Evolutionary conservation across 1,140 invertebrate genomes (phyloP).

Genomic region (Hermetia illucens): DNA sequence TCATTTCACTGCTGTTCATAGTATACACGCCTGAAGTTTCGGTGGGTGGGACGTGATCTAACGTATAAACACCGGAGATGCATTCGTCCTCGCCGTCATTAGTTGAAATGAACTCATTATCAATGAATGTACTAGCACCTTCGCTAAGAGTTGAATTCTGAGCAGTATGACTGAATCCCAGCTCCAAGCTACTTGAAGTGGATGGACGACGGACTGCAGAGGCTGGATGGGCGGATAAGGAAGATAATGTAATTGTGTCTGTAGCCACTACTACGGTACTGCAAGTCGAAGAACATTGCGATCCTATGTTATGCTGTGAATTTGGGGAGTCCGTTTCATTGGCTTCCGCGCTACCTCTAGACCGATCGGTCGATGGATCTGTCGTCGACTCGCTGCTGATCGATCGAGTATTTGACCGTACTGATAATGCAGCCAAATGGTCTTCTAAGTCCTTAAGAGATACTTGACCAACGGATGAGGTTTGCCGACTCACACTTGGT

Average conservation of each 20-base stretch:
- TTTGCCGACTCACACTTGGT: slow-evolving; percentile 36
- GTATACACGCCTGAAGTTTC: slow-evolving; percentile 68
- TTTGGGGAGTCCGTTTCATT: slow-evolving; percentile 25
- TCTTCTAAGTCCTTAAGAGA: slow-evolving; percentile 31
- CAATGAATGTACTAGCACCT: slow-evolving; percentile 35
- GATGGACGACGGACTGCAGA: slow-evolving; percentile 41
- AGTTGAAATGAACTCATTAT: slow-evolving; percentile 34
- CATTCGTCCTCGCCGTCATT: slow-evolving; percentile 23
- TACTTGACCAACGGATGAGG: slow-evolving; percentile 33
- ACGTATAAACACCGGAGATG: slow-evolving; percentile 33
- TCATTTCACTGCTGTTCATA: slow-evolving; percentile 52
- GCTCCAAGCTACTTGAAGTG: slow-evolving; percentile 59
- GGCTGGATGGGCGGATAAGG: slow-evolving; percentile 34
- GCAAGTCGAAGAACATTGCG: slow-evolving; percentile 67
- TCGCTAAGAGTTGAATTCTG: slow-evolving; percentile 64
- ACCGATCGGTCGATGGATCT: slow-evolving; percentile 12
- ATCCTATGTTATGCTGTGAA: slow-evolving; percentile 37
- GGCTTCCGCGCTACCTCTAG: slow-evolving; percentile 12
- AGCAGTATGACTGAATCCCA: slow-evolving; percentile 67
- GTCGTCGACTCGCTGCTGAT: slow-evolving; percentile 17
- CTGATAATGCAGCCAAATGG: slow-evolving; percentile 21
- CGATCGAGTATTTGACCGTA: slow-evolving; percentile 10
- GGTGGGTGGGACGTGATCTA: slow-evolving; percentile 43
- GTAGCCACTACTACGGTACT: slow-evolving; percentile 62
- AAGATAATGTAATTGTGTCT: slow-evolving; percentile 23